phyloP scores from a whole-genome alignment of 2,113 vertebrate species.

The Cyanistes caeruleus region DNA sequence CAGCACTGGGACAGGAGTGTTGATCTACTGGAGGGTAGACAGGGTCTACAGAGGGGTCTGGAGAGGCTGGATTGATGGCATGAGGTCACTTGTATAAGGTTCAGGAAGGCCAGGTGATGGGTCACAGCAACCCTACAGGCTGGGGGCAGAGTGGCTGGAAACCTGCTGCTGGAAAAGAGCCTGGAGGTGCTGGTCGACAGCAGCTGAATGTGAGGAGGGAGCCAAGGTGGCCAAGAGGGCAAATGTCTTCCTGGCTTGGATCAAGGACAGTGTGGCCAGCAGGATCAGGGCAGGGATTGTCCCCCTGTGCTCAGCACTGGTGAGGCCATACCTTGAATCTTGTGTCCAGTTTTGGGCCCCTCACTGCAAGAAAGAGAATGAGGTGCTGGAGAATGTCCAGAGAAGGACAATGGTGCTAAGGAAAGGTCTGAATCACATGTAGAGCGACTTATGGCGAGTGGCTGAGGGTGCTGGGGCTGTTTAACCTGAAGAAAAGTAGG shows the following conservation, averaged over 20 bases:
- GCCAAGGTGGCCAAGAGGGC: background rate
- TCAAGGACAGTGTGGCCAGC: background rate
- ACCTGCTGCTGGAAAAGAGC: background rate
- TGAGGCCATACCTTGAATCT: accelerated
- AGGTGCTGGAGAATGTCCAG: accelerated
- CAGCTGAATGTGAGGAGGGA: background rate
- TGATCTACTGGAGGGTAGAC: background rate
- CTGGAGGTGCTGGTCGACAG: accelerated
- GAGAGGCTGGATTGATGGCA: background rate
- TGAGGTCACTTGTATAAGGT: background rate
- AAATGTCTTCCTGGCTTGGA: background rate
- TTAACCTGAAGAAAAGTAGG: background rate
- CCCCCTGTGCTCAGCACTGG: accelerated
- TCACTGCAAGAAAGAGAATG: background rate
- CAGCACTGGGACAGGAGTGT: background rate
- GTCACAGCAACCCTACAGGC: background rate
- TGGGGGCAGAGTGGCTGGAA: background rate
- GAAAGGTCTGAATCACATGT: background rate
- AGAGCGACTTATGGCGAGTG: accelerated
- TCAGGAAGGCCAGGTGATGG: background rate
- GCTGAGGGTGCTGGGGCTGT: background rate
- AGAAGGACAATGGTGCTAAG: accelerated
- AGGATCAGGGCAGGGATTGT: background rate
- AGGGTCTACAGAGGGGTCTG: background rate
- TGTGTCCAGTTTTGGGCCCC: background rate